Percentiles rank a stretch among this genome's conserved stretches.
Conservation (phyloP, 2,888 invertebrate species). For the Trilocha varians region DNA sequence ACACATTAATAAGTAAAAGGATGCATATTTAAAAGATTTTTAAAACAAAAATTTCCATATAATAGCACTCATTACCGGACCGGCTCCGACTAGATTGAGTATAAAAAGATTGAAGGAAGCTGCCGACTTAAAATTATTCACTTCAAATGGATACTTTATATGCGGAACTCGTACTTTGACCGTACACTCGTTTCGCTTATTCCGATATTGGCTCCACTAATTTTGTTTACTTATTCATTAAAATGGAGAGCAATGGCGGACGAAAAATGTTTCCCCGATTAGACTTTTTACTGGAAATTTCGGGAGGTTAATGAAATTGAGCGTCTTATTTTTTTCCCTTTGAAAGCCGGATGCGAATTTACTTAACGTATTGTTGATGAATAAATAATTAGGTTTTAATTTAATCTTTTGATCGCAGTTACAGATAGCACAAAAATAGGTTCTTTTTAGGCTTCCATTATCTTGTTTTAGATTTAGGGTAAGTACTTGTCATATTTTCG, state of each 20-base stretch:
- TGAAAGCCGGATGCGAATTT: background rate
- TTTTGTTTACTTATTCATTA: slow-evolving; percentile 70
- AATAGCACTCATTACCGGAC: slow-evolving; percentile 27
- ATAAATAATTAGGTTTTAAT: background rate
- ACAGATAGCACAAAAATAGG: too few relatives aligned
- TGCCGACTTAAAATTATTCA: slow-evolving; percentile 42
- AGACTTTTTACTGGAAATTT: slow-evolving; percentile 53
- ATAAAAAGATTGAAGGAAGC: slow-evolving; percentile 31
- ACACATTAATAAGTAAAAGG: slow-evolving; percentile 3
- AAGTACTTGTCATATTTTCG: too few relatives aligned
- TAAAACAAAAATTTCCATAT: slow-evolving; percentile 15
- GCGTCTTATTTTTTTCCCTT: background rate
- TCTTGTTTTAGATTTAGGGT: too few relatives aligned
- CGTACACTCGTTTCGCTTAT: slow-evolving; percentile 60
- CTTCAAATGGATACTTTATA: slow-evolving; percentile 55
- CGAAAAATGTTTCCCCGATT: slow-evolving; percentile 48
- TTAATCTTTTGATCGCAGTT: too few relatives aligned
- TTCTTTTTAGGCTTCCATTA: too few relatives aligned
- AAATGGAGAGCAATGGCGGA: slow-evolving; percentile 58
- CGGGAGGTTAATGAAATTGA: slow-evolving; percentile 8
- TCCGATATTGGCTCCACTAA: slow-evolving; percentile 64
- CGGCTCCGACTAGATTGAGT: slow-evolving; percentile 32
- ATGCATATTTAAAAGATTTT: slow-evolving; percentile 6
- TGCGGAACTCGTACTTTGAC: slow-evolving; percentile 50
- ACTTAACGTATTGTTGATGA: background rate